These are phyloP conservation scores for Hirtodrosophila cameraria DNA, from an alignment of 2,888 invertebrate species.

Conservation along the genomic window DNA sequence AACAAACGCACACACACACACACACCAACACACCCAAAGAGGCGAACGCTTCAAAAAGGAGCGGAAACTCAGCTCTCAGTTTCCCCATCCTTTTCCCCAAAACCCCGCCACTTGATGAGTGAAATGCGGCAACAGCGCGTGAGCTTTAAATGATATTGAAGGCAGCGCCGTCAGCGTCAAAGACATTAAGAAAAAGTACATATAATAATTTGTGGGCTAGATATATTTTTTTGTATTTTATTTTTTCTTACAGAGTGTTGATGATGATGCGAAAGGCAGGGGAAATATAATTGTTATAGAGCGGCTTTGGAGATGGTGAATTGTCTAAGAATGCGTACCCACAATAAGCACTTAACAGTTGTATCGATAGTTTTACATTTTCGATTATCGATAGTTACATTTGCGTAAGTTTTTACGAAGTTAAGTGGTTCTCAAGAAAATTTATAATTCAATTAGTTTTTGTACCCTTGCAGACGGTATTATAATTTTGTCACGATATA, in stretches of 20 bases:
- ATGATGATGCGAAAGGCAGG: slow-evolving; percentile 22
- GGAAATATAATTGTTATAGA: slow-evolving; percentile 40
- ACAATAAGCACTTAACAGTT: slow-evolving; percentile 48
- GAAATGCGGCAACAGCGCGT: slow-evolving; percentile 64
- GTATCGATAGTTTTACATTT: too few relatives aligned
- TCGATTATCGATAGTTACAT: too few relatives aligned
- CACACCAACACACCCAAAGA: slow-evolving; percentile 3
- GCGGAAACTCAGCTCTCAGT: slow-evolving; percentile 33
- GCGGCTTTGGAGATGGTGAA: slow-evolving; percentile 8
- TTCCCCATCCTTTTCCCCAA: slow-evolving; percentile 10
- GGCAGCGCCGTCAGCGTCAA: slow-evolving; percentile 37
- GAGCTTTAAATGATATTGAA: slow-evolving; percentile 43
- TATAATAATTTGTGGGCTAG: slow-evolving; percentile 49
- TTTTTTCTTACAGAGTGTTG: slow-evolving; percentile 25
- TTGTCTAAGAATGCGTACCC: slow-evolving; percentile 13
- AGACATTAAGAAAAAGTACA: slow-evolving; percentile 56
- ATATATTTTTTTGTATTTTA: too few relatives aligned
- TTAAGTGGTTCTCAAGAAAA: too few relatives aligned
- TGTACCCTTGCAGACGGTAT: too few relatives aligned
- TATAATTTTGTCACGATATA: too few relatives aligned
- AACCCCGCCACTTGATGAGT: slow-evolving; percentile 26
- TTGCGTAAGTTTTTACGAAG: too few relatives aligned
- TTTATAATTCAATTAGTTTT: too few relatives aligned
- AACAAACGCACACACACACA: slow-evolving; percentile 6
- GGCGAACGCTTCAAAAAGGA: slow-evolving; percentile 31